Evolutionary conservation across 2,113 vertebrate genomes (phyloP).

Genomic region (Larimichthys polyactis): DNA sequence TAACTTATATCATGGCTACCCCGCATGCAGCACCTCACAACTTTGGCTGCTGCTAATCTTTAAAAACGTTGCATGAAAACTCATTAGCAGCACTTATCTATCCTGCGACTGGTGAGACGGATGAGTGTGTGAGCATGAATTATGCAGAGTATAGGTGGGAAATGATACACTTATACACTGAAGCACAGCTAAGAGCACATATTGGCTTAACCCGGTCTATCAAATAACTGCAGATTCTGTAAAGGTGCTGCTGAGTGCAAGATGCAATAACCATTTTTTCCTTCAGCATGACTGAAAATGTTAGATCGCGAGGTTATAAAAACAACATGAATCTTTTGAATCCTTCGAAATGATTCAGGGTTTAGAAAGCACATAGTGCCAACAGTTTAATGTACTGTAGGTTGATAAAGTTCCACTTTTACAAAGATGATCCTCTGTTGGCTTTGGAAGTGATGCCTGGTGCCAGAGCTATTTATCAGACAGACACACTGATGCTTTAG

Average conservation of each 20-base stretch:
- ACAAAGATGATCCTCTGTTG: background rate
- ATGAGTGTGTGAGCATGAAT: constrained; percentile 57
- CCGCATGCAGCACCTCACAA: constrained; percentile 5
- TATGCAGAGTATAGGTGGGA: constrained; percentile 58
- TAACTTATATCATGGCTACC: constrained; percentile 7
- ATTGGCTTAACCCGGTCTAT: constrained; percentile 6
- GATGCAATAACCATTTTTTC: background rate
- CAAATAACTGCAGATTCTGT: background rate
- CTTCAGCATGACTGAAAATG: background rate
- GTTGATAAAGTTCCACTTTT: background rate
- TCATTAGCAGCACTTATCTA: constrained; percentile 61
- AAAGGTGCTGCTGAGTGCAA: too few relatives aligned
- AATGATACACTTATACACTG: constrained; percentile 23
- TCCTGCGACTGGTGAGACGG: constrained; percentile 31
- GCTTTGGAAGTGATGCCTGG: background rate
- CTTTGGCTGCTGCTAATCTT: constrained; percentile 22
- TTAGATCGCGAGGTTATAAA: background rate
- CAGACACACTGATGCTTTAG: background rate
- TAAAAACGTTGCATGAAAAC: constrained; percentile 49
- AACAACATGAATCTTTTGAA: background rate
- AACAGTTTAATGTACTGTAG: background rate
- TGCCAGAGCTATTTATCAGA: constrained; percentile 1
- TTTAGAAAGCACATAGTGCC: background rate
- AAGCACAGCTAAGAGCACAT: constrained; percentile 19
- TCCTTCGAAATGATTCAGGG: background rate